Percentiles rank a stretch among this genome's conserved stretches.
Evolutionary conservation across 2,888 invertebrate species (phyloP).

Genomic region (Orthosia gracilis): DNA sequence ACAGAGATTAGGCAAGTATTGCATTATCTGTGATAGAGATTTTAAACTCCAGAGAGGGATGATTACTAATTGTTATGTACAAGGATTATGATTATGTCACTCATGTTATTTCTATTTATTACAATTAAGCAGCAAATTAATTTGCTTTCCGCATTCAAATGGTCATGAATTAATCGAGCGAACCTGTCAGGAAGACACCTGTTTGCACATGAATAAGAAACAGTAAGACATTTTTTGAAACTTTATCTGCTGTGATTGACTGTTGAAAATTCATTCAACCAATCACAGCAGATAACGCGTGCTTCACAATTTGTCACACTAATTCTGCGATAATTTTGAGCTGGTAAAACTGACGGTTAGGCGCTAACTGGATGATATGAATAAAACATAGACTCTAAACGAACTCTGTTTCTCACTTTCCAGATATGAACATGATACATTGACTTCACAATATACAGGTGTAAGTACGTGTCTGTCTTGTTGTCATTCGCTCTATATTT

Average conservation of each 20-base stretch:
- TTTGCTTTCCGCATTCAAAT: background rate
- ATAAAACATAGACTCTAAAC: background rate
- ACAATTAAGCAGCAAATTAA: background rate
- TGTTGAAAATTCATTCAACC: too few species aligned
- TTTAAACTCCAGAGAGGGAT: too few species aligned
- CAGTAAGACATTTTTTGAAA: background rate
- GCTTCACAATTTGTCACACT: too few species aligned
- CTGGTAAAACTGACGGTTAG: too few species aligned
- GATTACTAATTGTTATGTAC: too few species aligned
- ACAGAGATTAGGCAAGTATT: too few species aligned
- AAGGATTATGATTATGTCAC: background rate
- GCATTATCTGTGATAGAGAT: too few species aligned
- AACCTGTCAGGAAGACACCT: background rate
- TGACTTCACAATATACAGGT: background rate
- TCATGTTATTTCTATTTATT: background rate
- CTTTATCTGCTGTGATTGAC: too few species aligned
- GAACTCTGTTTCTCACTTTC: too few species aligned
- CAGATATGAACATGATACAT: slow-evolving; percentile 4
- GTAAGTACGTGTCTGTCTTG: background rate
- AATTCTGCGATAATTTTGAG: too few species aligned
- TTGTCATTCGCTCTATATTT: background rate
- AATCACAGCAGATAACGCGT: too few species aligned
- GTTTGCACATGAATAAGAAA: background rate
- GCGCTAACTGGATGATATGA: slow-evolving; percentile 12
- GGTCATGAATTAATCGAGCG: background rate